Evolutionary conservation across 2,888 invertebrate species (phyloP).

Genomic region (Aricia artaxerxes): DNA sequence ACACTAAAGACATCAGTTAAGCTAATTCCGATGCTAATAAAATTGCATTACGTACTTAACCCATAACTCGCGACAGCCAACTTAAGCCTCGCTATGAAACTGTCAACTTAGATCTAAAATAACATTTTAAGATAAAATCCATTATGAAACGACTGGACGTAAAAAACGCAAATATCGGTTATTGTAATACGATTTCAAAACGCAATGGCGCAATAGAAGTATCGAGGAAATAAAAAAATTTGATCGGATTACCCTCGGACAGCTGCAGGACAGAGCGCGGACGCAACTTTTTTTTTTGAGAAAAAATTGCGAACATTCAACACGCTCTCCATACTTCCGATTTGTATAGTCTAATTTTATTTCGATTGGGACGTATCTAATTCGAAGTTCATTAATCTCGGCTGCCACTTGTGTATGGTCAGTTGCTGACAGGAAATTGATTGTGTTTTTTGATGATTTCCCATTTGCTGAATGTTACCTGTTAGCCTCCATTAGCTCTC

Average conservation of each 20-base stretch:
- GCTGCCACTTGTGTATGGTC: constrained; percentile 74
- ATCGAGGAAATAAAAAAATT: constrained; percentile 57
- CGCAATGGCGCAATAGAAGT: constrained; percentile 45
- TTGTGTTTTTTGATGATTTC: constrained; percentile 5
- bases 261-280: constrained; percentile 72
- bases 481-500: constrained; percentile 7
- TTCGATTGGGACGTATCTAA: constrained; percentile 76
- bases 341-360: constrained; percentile 71
- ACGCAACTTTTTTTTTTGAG: constrained; percentile 56
- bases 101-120: constrained; percentile 19
- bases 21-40: not conserved
- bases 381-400: constrained; percentile 77
- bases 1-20: not conserved
- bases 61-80: not conserved
- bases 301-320: constrained; percentile 71
- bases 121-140: constrained; percentile 19
- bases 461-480: constrained; percentile 20
- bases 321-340: constrained; percentile 71
- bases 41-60: not conserved
- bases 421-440: constrained; percentile 79
- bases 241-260: constrained; percentile 73
- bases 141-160: not conserved
- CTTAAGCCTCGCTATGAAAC: not conserved
- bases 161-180: constrained; percentile 28
- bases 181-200: constrained; percentile 29